Evolutionary conservation across 1,140 invertebrate species (phyloP).

Genomic region (Cyclina sinensis): DNA sequence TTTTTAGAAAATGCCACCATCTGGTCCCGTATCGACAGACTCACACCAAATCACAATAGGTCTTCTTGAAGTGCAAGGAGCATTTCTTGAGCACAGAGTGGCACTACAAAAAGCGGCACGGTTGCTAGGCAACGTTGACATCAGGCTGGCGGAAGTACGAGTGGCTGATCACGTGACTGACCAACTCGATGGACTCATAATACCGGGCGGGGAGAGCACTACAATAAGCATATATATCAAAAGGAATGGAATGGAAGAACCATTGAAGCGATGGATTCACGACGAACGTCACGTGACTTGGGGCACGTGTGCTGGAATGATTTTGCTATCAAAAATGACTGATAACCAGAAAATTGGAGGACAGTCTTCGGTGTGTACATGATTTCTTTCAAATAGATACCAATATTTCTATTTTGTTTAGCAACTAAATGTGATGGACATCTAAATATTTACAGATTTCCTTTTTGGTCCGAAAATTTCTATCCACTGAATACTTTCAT

Average conservation of each 20-base stretch:
- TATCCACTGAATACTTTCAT: too few species aligned
- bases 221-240: constrained; percentile 81
- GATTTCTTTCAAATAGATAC: too few species aligned
- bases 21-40: background rate
- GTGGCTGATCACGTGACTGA: constrained; percentile 71
- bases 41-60: constrained; percentile 63
- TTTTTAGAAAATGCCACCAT: constrained; percentile 58
- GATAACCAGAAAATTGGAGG: constrained; percentile 80
- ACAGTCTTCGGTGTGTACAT: constrained; percentile 78
- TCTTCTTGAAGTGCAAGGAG: constrained; percentile 81
- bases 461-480: too few species aligned
- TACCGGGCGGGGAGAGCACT: constrained; percentile 84
- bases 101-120: constrained; percentile 72
- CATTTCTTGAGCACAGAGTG: constrained; percentile 80
- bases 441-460: too few species aligned
- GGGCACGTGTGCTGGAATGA: constrained; percentile 84
- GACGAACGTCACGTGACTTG: constrained; percentile 77
- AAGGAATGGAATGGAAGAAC: constrained; percentile 79
- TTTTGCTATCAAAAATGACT: constrained; percentile 77
- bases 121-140: constrained; percentile 30
- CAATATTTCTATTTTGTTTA: too few species aligned
- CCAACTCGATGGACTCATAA: constrained; percentile 79
- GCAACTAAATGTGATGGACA: too few species aligned
- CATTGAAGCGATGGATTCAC: constrained; percentile 77
- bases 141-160: constrained; percentile 74